These are phyloP conservation scores for Nyctalus aviator DNA, from an alignment of 2,797 vertebrate species.

Conservation along the genomic window DNA sequence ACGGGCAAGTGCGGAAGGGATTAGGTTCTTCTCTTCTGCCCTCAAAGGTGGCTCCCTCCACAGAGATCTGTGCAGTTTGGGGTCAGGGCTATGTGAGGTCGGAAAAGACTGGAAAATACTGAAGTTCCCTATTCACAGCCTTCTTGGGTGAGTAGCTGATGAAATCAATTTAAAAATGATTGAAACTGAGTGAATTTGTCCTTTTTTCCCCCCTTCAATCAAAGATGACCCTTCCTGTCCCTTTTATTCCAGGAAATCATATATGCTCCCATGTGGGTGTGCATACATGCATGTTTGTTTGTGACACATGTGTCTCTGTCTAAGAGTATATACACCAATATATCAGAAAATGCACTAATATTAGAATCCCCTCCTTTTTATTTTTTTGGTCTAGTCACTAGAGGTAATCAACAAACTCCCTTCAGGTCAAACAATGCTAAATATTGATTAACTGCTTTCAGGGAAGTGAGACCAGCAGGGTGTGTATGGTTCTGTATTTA, in stretches of 20 bases:
- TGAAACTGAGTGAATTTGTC: neutral
- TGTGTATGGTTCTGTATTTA: neutral
- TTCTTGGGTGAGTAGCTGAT: neutral
- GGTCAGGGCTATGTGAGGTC: neutral
- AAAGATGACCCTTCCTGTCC: neutral
- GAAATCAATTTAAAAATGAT: neutral
- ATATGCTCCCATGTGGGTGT: neutral
- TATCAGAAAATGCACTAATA: neutral
- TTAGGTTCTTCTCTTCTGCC: neutral
- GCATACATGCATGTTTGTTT: neutral
- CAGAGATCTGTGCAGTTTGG: neutral
- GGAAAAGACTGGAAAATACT: neutral
- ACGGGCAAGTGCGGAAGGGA: neutral
- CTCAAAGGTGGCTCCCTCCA: neutral
- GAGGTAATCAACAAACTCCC: neutral
- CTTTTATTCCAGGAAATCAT: neutral
- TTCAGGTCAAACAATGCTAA: neutral
- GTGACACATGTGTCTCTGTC: neutral
- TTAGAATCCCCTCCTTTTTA: neutral
- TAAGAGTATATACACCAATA: neutral
- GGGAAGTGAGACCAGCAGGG: neutral
- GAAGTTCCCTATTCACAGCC: neutral
- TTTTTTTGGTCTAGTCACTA: neutral
- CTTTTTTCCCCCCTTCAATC: neutral
- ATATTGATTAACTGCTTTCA: neutral